Percentiles rank a stretch among this genome's conserved stretches.
Conservation (phyloP, 2,113 vertebrate genomes). For the Ginglymostoma cirratum region DNA sequence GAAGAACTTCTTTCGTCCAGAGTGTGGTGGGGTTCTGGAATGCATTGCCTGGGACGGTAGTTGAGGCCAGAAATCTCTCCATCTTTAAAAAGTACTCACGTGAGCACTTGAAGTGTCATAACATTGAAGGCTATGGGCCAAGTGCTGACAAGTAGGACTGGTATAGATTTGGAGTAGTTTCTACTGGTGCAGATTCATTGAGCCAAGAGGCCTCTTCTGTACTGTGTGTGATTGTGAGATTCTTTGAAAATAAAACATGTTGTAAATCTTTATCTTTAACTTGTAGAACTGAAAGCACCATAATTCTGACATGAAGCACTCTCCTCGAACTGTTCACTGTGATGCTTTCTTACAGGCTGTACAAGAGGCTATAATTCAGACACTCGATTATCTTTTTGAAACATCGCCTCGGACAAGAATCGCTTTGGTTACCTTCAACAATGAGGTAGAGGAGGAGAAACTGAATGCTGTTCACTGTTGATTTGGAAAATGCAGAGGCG, state of each 20-base stretch:
- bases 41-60: too few relatives aligned
- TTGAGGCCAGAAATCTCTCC: too few relatives aligned
- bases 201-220: too few relatives aligned
- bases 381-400: conserved; percentile 49
- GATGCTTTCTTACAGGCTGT: conserved; percentile 47
- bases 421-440: conserved; percentile 58
- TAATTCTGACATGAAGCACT: not conserved
- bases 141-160: too few relatives aligned
- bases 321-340: not conserved
- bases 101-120: too few relatives aligned
- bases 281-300: not conserved
- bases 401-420: conserved; percentile 53
- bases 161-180: too few relatives aligned
- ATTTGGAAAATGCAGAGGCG: not conserved
- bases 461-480: not conserved
- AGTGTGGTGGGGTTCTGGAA: too few relatives aligned
- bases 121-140: too few relatives aligned
- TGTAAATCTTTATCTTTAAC: not conserved
- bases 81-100: too few relatives aligned
- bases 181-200: too few relatives aligned
- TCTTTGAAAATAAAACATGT: not conserved
- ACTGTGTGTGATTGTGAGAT: too few relatives aligned
- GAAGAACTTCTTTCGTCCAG: too few relatives aligned
- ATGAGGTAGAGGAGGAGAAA: conserved; percentile 51
- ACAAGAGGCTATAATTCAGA: conserved; percentile 56